Evolutionary conservation across 2,888 invertebrate genomes (phyloP), one percentile per base, ranked within the genome.

Genomic region (Troglohyphantes excavatus): DNA sequence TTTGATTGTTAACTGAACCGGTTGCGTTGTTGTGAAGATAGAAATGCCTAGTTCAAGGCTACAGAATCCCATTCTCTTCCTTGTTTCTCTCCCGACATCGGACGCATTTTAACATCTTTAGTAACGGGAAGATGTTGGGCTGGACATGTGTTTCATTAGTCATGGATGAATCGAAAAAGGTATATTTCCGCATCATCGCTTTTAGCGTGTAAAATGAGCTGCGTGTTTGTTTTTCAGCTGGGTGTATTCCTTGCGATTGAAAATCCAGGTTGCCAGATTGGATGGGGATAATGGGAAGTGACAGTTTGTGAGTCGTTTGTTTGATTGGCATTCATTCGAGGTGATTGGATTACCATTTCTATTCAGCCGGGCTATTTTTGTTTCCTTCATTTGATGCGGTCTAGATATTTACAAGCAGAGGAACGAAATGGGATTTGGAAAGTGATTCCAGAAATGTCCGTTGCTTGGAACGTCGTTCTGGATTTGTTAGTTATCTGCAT

Each of bases 11-110:
- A 53, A 53, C 53, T 53, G 17, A 53, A 53, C 53, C 53, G 53
- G 53, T 53, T n/a, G 53, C n/a, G 53, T 53, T 53, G 53, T 53
- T 53, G n/a, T 53, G n/a, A 39, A n/a, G 53, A 53, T 53, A 17
- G 53, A 53, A 53, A 53, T 53, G 53, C n/a, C n/a, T 53, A 53
- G 53, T 53, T 53, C 53, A 53, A 53, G 53, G 53, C n/a, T 53
- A 53, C n/a, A 39, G 53, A 53, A 53, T n/a, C 2, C 53, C 13
- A n/a, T 2, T 53, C 53, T 9, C n/a, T 53, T 53, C 53, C 53
- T 53, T n/a, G 17, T 53, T 33, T 33, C 33, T 33, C 33, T 33
- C 33, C 9, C 5, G 5, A 53, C 2, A 53, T 53, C 17, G 53
- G 53, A 53, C 53, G n/a, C n/a, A 7, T n/a, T 13, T 53, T 53